Percentiles rank a stretch among this genome's conserved stretches.
These are phyloP conservation scores for Steinernema khuongi DNA, from an alignment of 1,140 invertebrate genomes.

Conservation along the genomic window DNA sequence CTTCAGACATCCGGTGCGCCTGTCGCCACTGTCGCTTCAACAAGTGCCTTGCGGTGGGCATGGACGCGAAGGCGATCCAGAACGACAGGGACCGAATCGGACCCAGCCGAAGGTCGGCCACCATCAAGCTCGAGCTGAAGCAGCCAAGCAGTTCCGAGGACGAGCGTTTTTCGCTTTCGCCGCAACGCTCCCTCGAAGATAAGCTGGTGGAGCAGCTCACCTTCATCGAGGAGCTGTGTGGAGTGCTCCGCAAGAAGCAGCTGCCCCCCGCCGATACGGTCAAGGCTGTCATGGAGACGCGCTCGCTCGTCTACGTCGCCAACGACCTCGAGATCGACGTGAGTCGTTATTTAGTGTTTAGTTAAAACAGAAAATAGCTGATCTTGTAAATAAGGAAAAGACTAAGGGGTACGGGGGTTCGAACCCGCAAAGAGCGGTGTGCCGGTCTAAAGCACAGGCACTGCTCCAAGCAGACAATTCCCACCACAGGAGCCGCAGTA, in stretches of 20 bases:
- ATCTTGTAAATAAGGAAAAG: too few relatives aligned
- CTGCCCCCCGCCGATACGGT: not conserved
- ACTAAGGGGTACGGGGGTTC: too few relatives aligned
- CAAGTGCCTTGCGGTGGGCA: constrained; percentile 93
- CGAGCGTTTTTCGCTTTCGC: constrained; percentile 19
- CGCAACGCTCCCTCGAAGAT: constrained; percentile 15
- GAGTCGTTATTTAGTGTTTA: not conserved
- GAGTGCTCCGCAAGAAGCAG: not conserved
- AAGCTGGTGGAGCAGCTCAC: not conserved
- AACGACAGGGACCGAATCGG: constrained; percentile 61
- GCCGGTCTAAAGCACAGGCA: too few relatives aligned
- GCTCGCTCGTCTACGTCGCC: not conserved
- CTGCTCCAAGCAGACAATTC: too few relatives aligned
- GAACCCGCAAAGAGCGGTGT: too few relatives aligned
- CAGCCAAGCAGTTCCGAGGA: constrained; percentile 1
- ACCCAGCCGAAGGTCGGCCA: constrained; percentile 7
- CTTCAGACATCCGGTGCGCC: constrained; percentile 35
- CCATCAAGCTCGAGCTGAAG: not conserved
- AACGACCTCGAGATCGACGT: not conserved
- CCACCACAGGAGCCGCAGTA: too few relatives aligned
- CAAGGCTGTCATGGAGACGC: not conserved
- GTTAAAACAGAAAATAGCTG: too few relatives aligned
- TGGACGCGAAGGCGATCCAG: constrained; percentile 67
- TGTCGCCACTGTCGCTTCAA: constrained; percentile 97
- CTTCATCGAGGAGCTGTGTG: constrained; percentile 16